phyloP scores from a whole-genome alignment of 2,113 vertebrate genomes.

The Rhinopomastus cyanomelas region DNA sequence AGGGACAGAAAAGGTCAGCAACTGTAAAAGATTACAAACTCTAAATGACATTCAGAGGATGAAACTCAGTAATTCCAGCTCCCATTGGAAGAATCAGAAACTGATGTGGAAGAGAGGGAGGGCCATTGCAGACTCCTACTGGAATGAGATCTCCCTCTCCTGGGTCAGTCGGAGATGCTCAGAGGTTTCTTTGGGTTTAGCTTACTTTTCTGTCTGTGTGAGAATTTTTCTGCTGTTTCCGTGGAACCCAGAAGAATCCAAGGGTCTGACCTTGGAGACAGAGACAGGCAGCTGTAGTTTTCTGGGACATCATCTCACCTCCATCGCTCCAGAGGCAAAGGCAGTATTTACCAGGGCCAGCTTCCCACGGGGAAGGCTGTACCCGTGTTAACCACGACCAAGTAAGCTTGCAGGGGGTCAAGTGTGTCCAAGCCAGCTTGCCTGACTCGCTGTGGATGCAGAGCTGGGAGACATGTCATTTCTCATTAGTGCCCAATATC shows the following conservation, averaged over 20 bases:
- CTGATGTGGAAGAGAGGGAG: background rate
- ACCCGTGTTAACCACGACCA: fast-evolving
- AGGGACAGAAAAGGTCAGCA: background rate
- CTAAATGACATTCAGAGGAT: background rate
- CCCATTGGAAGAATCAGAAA: background rate
- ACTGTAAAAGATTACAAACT: fast-evolving
- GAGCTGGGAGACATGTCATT: background rate
- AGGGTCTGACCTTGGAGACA: background rate
- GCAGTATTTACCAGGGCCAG: background rate
- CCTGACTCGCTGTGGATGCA: background rate
- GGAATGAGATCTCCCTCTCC: background rate
- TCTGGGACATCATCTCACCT: background rate
- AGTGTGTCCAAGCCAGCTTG: background rate
- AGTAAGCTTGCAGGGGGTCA: background rate
- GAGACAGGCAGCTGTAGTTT: background rate
- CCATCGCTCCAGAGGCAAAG: background rate
- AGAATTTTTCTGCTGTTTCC: background rate
- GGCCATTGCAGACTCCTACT: background rate
- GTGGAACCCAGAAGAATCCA: background rate
- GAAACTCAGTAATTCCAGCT: background rate
- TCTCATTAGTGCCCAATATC: background rate
- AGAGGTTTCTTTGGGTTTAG: constrained; percentile 9
- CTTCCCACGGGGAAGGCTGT: background rate
- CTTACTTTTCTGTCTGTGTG: constrained; percentile 1
- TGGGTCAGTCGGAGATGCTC: background rate